A percentile compares a stretch with the other conserved stretches of the same genome.
phyloP scores from a whole-genome alignment of 2,113 vertebrate species.

The Bufo gargarizans region DNA sequence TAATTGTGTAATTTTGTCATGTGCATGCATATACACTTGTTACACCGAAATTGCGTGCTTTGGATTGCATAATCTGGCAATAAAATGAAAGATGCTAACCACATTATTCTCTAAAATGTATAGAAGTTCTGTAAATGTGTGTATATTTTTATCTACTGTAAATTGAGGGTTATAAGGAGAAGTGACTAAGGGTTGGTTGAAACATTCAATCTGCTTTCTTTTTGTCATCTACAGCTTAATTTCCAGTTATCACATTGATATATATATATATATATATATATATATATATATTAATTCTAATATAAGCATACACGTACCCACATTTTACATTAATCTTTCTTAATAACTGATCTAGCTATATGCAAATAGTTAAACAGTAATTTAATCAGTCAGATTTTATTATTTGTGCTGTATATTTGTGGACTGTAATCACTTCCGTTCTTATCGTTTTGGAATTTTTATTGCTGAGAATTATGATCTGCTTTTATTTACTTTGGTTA shows the following conservation, averaged over 20 bases:
- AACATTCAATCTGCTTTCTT: not conserved
- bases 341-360: too few species aligned
- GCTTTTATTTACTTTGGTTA: too few species aligned
- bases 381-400: too few species aligned
- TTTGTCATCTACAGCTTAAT: not conserved
- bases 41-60: constrained; percentile 4
- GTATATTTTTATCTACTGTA: constrained; percentile 47
- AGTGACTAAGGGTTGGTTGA: constrained; percentile 26
- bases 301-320: too few species aligned
- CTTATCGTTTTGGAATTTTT: too few species aligned
- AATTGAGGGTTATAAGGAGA: constrained; percentile 41
- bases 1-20: constrained; percentile 5
- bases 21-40: not conserved
- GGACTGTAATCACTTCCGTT: too few species aligned
- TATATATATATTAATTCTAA: too few species aligned
- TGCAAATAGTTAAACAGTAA: too few species aligned
- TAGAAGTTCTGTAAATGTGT: constrained; percentile 31
- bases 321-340: too few species aligned
- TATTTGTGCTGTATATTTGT: too few species aligned
- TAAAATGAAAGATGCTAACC: constrained; percentile 12
- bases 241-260: not conserved
- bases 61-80: constrained; percentile 29
- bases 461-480: too few species aligned
- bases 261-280: not conserved
- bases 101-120: constrained; percentile 16